Evolutionary conservation across 2,888 invertebrate species (phyloP).

Genomic region (Sphaerophoria rueppellii): DNA sequence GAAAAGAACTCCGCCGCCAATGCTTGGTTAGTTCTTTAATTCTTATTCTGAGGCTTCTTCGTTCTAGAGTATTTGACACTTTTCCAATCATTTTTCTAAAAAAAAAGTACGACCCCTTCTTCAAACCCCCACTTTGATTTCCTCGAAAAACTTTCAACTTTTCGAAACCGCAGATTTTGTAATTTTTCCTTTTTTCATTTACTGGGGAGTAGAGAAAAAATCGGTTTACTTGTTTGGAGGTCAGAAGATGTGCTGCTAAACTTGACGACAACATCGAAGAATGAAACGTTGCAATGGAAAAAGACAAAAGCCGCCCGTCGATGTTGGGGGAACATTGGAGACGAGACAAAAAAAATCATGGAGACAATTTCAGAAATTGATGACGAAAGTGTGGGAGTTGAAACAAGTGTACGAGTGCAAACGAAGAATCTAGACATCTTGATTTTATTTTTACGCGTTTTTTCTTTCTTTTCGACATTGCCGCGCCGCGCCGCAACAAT

Average conservation of each 20-base stretch:
- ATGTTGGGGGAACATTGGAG: neutral
- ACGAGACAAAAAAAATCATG: neutral
- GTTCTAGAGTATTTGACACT: constrained; percentile 61
- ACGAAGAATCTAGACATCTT: constrained; percentile 54
- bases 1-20: constrained; percentile 13
- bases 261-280: constrained; percentile 62
- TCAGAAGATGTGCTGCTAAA: constrained; percentile 56
- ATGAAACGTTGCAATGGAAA: constrained; percentile 58
- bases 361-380: constrained; percentile 54
- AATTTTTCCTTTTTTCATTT: constrained; percentile 2
- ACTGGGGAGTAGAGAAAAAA: neutral
- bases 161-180: constrained; percentile 47
- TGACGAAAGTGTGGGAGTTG: constrained; percentile 37
- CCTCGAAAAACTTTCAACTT: constrained; percentile 42
- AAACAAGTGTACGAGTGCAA: constrained; percentile 17
- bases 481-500: constrained; percentile 9
- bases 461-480: constrained; percentile 15
- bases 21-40: constrained; percentile 53
- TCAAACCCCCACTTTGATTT: neutral
- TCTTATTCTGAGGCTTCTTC: constrained; percentile 54
- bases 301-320: constrained; percentile 41
- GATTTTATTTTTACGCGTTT: constrained; percentile 69
- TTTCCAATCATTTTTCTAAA: constrained; percentile 70
- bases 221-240: constrained; percentile 42
- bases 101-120: neutral